These are phyloP conservation scores for Acanthiza pusilla DNA, from an alignment of 2,797 vertebrate species.

Conservation along the genomic window DNA sequence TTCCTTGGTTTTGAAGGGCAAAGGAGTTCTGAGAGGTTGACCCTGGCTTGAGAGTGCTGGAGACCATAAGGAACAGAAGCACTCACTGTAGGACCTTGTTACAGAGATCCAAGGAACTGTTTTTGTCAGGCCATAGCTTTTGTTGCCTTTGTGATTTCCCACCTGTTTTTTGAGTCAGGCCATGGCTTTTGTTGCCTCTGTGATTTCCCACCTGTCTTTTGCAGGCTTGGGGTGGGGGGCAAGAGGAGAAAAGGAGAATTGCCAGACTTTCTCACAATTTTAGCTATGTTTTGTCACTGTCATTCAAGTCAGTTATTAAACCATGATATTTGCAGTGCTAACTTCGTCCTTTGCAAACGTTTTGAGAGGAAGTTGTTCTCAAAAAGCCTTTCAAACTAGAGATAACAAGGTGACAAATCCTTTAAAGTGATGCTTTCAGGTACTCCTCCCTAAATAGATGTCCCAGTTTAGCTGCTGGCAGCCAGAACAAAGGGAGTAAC, in stretches of 20 bases:
- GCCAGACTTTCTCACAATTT: not conserved
- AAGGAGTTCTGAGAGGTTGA: not conserved
- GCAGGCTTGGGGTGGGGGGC: not conserved
- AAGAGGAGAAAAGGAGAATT: not conserved
- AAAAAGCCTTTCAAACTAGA: not conserved
- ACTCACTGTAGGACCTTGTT: not conserved
- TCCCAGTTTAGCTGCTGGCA: conserved; percentile 17
- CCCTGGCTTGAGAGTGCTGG: not conserved
- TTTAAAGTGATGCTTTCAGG: conserved; percentile 17
- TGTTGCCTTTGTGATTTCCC: not conserved
- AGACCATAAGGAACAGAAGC: not conserved
- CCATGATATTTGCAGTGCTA: not conserved
- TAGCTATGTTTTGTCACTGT: not conserved
- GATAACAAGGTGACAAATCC: conserved; percentile 24
- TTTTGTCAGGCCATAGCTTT: not conserved
- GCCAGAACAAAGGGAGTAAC: conserved; percentile 7
- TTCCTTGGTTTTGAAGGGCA: not conserved
- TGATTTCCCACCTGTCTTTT: not conserved
- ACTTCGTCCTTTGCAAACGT: not conserved
- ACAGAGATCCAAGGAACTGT: not conserved
- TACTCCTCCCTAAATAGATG: not conserved
- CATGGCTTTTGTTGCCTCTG: not conserved
- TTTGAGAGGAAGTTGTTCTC: not conserved
- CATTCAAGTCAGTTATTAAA: not conserved
- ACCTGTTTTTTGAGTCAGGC: not conserved